Conservation (phyloP, 2,113 vertebrate species). For the Jaculus jaculus region DNA sequence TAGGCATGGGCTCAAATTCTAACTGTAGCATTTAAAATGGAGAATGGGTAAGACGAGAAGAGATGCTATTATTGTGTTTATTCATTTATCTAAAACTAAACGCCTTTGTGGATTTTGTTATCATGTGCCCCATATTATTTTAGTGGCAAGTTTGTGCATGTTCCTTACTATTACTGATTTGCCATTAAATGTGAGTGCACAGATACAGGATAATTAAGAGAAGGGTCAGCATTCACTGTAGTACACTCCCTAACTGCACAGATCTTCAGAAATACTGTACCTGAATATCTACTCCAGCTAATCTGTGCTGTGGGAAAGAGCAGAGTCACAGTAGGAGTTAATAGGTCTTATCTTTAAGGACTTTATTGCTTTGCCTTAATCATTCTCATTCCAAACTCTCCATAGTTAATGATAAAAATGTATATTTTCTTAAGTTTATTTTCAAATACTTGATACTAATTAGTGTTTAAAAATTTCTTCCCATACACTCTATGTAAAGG, state of each 20-base stretch:
- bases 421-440: neutral
- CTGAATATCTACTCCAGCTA: neutral
- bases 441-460: neutral
- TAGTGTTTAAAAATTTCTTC: neutral
- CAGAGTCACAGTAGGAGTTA: neutral
- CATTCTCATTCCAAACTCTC: neutral
- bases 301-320: neutral
- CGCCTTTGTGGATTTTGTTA: neutral
- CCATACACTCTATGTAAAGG: neutral
- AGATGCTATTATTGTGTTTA: neutral
- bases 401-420: neutral
- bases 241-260: neutral
- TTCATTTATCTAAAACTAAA: neutral
- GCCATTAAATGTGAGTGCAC: neutral
- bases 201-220: neutral
- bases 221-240: neutral
- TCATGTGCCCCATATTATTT: neutral
- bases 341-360: neutral
- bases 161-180: neutral
- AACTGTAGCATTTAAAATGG: neutral
- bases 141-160: neutral
- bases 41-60: neutral
- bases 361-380: neutral
- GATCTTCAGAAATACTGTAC: neutral
- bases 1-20: conserved; percentile 17